A percentile compares a stretch with the other conserved stretches of the same genome.
phyloP scores from a whole-genome alignment of 2,113 vertebrate genomes.

The Alectura lathami region DNA sequence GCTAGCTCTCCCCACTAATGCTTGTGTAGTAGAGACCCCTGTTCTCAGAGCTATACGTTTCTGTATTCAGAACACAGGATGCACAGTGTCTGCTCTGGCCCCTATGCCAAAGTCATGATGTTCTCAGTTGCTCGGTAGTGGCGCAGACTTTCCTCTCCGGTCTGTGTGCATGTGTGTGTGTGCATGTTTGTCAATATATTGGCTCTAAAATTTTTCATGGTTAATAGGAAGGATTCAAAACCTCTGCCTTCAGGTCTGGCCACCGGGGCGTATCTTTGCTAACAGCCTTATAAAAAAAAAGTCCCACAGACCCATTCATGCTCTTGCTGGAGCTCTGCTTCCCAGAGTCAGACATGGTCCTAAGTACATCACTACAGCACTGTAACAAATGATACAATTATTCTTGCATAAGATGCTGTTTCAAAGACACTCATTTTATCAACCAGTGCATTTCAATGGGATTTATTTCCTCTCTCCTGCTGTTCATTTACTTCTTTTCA shows the following conservation, averaged over 20 bases:
- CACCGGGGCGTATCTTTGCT: background rate
- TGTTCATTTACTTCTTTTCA: slow-evolving; percentile 42
- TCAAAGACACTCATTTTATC: slow-evolving; percentile 52
- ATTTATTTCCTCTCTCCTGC: slow-evolving; percentile 36
- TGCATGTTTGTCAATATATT: background rate
- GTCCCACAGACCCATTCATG: background rate
- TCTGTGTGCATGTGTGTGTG: background rate
- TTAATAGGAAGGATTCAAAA: background rate
- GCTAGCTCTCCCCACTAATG: background rate
- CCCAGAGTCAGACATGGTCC: background rate
- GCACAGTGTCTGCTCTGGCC: background rate
- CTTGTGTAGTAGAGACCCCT: background rate
- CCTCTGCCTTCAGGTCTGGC: background rate
- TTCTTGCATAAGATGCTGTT: slow-evolving; percentile 47
- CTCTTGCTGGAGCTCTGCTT: background rate
- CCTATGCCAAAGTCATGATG: background rate
- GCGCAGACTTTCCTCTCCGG: background rate
- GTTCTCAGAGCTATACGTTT: background rate
- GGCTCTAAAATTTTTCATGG: background rate
- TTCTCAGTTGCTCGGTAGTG: background rate
- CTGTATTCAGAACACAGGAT: background rate
- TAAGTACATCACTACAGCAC: slow-evolving; percentile 17
- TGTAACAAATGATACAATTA: slow-evolving; percentile 62
- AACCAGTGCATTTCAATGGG: background rate
- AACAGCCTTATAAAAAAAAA: background rate